phyloP scores from a whole-genome alignment of 1,140 invertebrate species.

The Hycleus cichorii region DNA sequence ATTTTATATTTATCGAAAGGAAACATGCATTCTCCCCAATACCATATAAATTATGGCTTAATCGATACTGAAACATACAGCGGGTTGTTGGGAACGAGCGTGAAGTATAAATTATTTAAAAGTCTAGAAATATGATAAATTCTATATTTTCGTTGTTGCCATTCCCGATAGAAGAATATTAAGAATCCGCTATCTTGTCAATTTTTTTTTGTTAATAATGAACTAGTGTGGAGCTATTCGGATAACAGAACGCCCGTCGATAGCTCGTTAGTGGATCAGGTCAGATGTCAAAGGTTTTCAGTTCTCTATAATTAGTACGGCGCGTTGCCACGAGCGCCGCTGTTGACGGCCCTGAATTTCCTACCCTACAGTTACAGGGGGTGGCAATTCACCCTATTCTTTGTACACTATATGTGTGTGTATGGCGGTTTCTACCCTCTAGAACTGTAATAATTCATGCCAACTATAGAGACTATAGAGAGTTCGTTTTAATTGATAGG shows the following conservation, averaged over 20 bases:
- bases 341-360: not conserved
- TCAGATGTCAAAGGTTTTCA: conserved; percentile 43
- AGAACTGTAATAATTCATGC: too few relatives aligned
- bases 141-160: conserved; percentile 11
- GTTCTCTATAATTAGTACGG: conserved; percentile 41
- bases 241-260: conserved; percentile 38
- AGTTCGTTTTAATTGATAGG: too few relatives aligned
- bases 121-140: conserved; percentile 17
- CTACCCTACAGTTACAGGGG: too few relatives aligned
- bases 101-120: conserved; percentile 23
- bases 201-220: too few relatives aligned
- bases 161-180: not conserved
- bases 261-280: conserved; percentile 41
- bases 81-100: conserved; percentile 18
- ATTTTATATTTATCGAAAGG: conserved; percentile 22
- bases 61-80: conserved; percentile 21
- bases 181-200: too few relatives aligned
- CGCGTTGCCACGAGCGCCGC: conserved; percentile 29
- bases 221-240: conserved; percentile 7
- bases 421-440: too few relatives aligned
- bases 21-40: conserved; percentile 18
- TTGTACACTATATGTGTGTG: too few relatives aligned
- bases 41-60: conserved; percentile 26
- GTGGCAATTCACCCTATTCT: too few relatives aligned
- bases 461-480: too few relatives aligned